These are phyloP conservation scores for Protosalanx chinensis DNA, from an alignment of 2,797 vertebrate species.

Conservation along the genomic window DNA sequence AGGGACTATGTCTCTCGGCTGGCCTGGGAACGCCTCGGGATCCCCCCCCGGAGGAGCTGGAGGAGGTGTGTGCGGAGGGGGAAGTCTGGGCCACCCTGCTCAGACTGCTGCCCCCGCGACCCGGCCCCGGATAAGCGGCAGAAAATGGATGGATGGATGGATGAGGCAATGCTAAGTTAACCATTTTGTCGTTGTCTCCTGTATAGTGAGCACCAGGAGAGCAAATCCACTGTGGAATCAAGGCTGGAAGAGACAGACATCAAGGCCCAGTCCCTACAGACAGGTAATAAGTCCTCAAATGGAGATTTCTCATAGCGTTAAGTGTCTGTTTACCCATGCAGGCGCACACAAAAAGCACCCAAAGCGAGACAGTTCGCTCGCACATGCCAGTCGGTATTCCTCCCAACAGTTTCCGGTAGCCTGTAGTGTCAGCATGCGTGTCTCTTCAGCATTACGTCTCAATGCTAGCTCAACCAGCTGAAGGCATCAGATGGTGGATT, in stretches of 20 bases:
- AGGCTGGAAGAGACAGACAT: conserved; percentile 94
- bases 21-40: too few species aligned
- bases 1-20: too few species aligned
- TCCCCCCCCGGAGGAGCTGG: too few species aligned
- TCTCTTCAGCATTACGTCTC: too few species aligned
- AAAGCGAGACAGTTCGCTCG: too few species aligned
- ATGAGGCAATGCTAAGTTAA: conserved; percentile 3
- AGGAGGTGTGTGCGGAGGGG: too few species aligned
- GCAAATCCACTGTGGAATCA: conserved; percentile 88
- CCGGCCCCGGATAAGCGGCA: too few species aligned
- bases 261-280: conserved; percentile 91
- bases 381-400: neutral
- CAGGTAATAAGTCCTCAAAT: conserved; percentile 74
- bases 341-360: neutral
- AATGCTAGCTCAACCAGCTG: neutral
- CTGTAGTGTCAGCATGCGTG: neutral
- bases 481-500: neutral
- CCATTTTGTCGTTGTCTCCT: neutral
- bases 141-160: too few species aligned
- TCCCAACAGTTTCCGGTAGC: neutral
- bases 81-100: too few species aligned
- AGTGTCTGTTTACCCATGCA: neutral
- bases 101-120: too few species aligned
- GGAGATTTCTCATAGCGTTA: too few species aligned
- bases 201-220: conserved; percentile 91